phyloP scores from a whole-genome alignment of 2,888 invertebrate genomes.

The Uropetala carovei region DNA sequence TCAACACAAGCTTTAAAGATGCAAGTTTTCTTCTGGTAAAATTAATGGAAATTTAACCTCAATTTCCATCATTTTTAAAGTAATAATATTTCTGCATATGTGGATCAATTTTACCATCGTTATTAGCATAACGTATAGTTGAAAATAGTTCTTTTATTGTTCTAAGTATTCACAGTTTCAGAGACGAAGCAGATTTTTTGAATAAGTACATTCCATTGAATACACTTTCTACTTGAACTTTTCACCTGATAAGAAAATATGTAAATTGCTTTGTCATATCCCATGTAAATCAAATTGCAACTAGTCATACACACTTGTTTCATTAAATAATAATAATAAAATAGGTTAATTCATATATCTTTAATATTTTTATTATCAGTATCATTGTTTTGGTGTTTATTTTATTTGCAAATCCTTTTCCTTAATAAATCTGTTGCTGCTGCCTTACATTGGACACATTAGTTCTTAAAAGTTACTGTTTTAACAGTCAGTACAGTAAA shows the following conservation, averaged over 20 bases:
- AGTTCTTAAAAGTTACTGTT: too few species aligned
- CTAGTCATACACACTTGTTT: constrained; percentile 22
- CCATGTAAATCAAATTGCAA: background rate
- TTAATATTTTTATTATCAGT: background rate
- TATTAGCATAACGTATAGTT: background rate
- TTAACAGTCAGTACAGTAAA: too few species aligned
- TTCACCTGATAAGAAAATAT: background rate
- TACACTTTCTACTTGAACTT: constrained; percentile 47
- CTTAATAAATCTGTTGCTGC: too few species aligned
- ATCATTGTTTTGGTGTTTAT: too few species aligned
- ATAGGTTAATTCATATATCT: background rate
- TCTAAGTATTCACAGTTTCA: background rate
- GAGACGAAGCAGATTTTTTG: background rate
- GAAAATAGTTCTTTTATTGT: background rate
- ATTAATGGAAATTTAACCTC: background rate
- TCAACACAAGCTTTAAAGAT: constrained; percentile 36
- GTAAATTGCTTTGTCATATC: background rate
- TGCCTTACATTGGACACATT: too few species aligned
- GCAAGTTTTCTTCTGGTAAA: background rate
- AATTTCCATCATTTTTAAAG: background rate
- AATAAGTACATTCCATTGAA: constrained; percentile 37
- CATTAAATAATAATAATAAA: background rate
- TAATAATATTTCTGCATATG: background rate
- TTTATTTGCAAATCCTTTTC: too few species aligned
- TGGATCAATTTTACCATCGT: background rate